A percentile compares a stretch with the other conserved stretches of the same genome.
phyloP scores from a whole-genome alignment of 1,140 invertebrate species.

The Sipha flava region DNA sequence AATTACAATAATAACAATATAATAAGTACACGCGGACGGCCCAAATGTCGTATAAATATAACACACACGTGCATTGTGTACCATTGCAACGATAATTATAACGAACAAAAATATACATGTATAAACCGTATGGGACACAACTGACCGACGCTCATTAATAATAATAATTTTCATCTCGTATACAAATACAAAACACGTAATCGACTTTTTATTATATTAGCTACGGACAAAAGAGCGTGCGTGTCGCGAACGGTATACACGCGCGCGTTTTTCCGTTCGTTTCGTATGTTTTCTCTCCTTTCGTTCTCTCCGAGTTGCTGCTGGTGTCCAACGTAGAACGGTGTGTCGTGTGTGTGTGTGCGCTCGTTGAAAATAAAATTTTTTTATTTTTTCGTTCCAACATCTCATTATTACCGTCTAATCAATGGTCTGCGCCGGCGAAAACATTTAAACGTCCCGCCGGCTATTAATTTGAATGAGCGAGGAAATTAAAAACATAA shows the following conservation, averaged over 20 bases:
- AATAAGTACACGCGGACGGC: not conserved
- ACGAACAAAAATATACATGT: not conserved
- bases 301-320: not conserved
- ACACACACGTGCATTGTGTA: too few relatives aligned
- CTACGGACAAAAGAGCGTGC: not conserved
- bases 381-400: not conserved
- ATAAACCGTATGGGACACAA: not conserved
- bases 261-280: not conserved
- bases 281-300: not conserved
- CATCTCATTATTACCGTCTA: not conserved
- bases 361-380: too few relatives aligned
- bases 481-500: too few relatives aligned
- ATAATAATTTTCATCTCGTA: not conserved
- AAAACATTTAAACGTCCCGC: not conserved
- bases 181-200: not conserved
- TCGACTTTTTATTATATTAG: not conserved
- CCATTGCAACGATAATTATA: not conserved
- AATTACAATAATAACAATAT: too few relatives aligned
- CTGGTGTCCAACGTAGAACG: not conserved
- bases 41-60: not conserved
- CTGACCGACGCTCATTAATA: constrained; percentile 8
- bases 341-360: not conserved
- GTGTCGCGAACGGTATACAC: not conserved
- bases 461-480: not conserved
- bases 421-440: not conserved